Evolutionary conservation across 2,113 vertebrate genomes (phyloP).

Genomic region (Lipophrys pholis): DNA sequence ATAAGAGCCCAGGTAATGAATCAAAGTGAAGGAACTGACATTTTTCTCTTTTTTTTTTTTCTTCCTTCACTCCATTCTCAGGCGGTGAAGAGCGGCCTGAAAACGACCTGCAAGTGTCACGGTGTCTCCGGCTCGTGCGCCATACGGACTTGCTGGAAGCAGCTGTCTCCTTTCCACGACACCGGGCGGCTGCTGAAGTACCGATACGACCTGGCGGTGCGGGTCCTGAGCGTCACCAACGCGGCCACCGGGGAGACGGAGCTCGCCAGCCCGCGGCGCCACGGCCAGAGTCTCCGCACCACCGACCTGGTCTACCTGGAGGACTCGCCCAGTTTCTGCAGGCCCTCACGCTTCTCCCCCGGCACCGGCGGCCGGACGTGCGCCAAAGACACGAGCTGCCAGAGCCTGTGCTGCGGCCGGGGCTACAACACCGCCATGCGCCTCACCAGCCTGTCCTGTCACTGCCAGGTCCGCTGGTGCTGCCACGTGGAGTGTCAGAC

Average conservation of each 20-base stretch:
- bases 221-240: constrained; percentile 94
- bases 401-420: constrained; percentile 95
- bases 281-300: constrained; percentile 82
- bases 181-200: constrained; percentile 91
- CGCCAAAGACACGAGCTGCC: constrained; percentile 92
- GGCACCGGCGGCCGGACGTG: constrained; percentile 92
- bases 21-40: constrained; percentile 75
- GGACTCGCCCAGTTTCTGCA: constrained; percentile 97
- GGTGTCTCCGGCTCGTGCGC: constrained; percentile 97
- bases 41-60: constrained; percentile 37
- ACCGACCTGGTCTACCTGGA: constrained; percentile 94
- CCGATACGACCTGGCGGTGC: constrained; percentile 89
- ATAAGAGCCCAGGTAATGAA: constrained; percentile 81
- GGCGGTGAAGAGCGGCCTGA: constrained; percentile 96
- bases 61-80: constrained; percentile 61
- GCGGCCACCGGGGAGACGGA: constrained; percentile 91
- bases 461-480: constrained; percentile 98
- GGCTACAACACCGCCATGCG: constrained; percentile 96
- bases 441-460: constrained; percentile 93
- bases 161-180: constrained; percentile 95
- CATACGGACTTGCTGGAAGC: constrained; percentile 97
- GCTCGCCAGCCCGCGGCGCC: constrained; percentile 82
- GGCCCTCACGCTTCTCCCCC: constrained; percentile 91
- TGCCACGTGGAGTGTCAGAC: constrained; percentile 99
- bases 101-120: constrained; percentile 98